Evolutionary conservation across 1,140 invertebrate genomes (phyloP), one percentile per base, ranked within the genome.

Genomic region (Drosophila novamexicana): DNA sequence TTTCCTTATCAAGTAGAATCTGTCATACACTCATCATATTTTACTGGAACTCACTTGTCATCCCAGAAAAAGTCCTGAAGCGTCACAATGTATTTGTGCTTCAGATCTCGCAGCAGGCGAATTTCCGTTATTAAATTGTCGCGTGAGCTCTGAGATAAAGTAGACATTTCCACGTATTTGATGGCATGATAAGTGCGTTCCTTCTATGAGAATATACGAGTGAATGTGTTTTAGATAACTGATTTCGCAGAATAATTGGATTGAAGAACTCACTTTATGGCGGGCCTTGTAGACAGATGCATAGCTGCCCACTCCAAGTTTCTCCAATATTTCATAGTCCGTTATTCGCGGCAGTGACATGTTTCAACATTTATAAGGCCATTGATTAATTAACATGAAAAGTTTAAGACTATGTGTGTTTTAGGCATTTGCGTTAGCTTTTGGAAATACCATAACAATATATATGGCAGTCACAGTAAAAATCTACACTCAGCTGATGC

Each of bases 81-180:
- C 47, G 96, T 94, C 1, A 98, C 97, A 76, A 98, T 97, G 84
- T 97, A 94, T 42, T 96, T 94, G 93, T 98, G 97, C 42, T 96
- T 95, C 0, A 98, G 93, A 14, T 90, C 81, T 7, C 98, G 97
- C 40, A 98, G 92, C 14, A 98, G 93, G 62, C 95, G 94, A 44
- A 98, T 98, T 93, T 98, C 98, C 0, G 95, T 96, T 10, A 98
- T 94, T 12, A 98, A 93, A 93, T 97, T 97, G 79, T 98, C 96
- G 16, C 95, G 94, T 4, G 96, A 95, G 3, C 95, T 93, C 67
- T 95, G 95, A 34, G 96, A 97, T n/a, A 98, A 92, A 14, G 94
- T 94, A 1, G 93, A 94, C 91, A 96, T 97, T 73, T 96, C 94
- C 49, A 98, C 95, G 89, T 96, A 97, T 93, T 98, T 98, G 18